Conservation (phyloP, 64 coral and sea anemone genomes). For the Exaiptasia diaphana region DNA sequence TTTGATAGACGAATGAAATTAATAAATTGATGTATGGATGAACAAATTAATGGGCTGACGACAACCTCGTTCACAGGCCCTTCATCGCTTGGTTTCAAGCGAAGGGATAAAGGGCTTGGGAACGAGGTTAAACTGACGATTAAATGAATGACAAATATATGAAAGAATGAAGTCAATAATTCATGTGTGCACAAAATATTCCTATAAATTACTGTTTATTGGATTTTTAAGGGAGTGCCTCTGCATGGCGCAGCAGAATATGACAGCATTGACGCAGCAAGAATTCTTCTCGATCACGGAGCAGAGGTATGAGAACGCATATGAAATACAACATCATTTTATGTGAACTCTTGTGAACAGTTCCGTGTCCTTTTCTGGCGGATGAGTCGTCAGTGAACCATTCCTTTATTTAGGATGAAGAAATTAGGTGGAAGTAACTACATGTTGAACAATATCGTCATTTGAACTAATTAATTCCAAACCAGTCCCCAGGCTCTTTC, state of each 20-base stretch:
- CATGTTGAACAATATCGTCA: neutral
- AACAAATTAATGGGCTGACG: too few species aligned
- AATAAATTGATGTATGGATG: too few species aligned
- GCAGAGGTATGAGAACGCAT: constrained; percentile 40
- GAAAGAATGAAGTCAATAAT: too few species aligned
- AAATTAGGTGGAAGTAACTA: neutral
- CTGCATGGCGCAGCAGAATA: constrained; percentile 81
- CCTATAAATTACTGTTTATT: too few species aligned
- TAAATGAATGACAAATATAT: too few species aligned
- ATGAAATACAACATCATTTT: neutral
- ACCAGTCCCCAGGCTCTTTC: too few species aligned
- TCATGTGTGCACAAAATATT: too few species aligned
- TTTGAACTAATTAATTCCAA: neutral
- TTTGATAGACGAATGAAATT: too few species aligned
- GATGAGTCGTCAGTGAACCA: neutral
- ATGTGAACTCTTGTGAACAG: neutral
- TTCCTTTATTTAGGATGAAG: neutral
- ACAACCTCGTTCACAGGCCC: too few species aligned
- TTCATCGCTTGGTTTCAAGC: too few species aligned
- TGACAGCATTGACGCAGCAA: constrained; percentile 64
- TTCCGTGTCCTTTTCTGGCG: neutral
- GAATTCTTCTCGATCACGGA: constrained; percentile 56
- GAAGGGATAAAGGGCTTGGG: too few species aligned
- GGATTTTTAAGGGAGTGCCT: constrained; percentile 62
- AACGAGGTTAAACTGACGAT: too few species aligned